Percentiles rank a stretch among this genome's conserved stretches.
These are phyloP conservation scores for Leptinotarsa defecta DNA, from an alignment of 1,140 invertebrate species.

Conservation along the genomic window DNA sequence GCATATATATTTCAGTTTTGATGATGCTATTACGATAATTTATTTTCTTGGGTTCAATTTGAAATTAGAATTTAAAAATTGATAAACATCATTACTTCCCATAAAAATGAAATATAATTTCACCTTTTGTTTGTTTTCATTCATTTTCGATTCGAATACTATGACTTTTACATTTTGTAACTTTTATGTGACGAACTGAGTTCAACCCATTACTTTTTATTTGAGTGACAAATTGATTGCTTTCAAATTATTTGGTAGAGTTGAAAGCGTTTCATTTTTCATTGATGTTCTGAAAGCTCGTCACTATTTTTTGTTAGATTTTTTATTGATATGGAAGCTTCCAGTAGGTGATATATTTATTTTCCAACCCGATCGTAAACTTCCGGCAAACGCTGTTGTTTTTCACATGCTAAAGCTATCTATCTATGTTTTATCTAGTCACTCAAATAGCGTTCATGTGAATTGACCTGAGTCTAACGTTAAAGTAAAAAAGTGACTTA, in stretches of 20 bases:
- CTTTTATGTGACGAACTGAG: no score
- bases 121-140: no score
- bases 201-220: neutral
- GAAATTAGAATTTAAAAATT: no score
- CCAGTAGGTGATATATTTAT: conserved; percentile 1
- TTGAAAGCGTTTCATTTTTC: neutral
- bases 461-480: neutral
- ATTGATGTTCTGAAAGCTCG: neutral
- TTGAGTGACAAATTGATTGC: neutral
- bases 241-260: neutral
- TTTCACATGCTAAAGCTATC: neutral
- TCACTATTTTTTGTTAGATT: neutral
- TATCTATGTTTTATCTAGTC: conserved; percentile 2
- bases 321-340: neutral
- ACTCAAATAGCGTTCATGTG: neutral
- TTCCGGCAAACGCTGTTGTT: conserved; percentile 2
- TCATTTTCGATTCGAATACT: no score
- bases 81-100: no score
- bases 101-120: no score
- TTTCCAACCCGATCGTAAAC: neutral
- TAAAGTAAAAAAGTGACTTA: neutral
- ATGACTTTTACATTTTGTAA: no score
- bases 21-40: no score
- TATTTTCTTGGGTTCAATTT: no score
- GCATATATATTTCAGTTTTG: no score